Evolutionary conservation across 2,888 invertebrate genomes (phyloP).

Genomic region (Athripsodes cinereus): DNA sequence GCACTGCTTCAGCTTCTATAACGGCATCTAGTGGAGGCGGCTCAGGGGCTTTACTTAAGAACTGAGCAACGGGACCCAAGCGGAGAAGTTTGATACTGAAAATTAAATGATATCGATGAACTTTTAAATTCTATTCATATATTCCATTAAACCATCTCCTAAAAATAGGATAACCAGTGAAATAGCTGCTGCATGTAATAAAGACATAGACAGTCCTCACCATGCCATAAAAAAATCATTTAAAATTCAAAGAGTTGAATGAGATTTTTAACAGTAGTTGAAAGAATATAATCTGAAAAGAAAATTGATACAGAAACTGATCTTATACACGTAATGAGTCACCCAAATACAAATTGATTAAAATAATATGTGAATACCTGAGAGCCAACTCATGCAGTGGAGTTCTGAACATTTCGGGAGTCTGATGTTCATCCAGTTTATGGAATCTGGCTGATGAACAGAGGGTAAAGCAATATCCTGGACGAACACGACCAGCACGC

Average conservation of each 20-base stretch:
- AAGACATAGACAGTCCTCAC: too few relatives aligned
- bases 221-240: too few relatives aligned
- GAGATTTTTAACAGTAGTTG: too few relatives aligned
- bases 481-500: slow-evolving; percentile 90
- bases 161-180: too few relatives aligned
- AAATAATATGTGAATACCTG: slow-evolving; percentile 44
- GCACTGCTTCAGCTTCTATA: slow-evolving; percentile 88
- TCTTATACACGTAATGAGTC: too few relatives aligned
- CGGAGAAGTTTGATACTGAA: slow-evolving; percentile 63
- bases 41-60: slow-evolving; percentile 91
- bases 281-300: too few relatives aligned
- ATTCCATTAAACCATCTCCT: too few relatives aligned
- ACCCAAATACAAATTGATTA: too few relatives aligned
- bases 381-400: slow-evolving; percentile 93
- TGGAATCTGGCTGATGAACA: slow-evolving; percentile 72
- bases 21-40: slow-evolving; percentile 97
- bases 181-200: too few relatives aligned
- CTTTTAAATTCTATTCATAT: too few relatives aligned
- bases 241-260: too few relatives aligned
- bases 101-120: background rate
- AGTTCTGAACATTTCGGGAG: slow-evolving; percentile 97
- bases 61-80: slow-evolving; percentile 88
- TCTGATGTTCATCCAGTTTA: slow-evolving; percentile 79
- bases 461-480: slow-evolving; percentile 91
- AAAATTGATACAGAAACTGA: too few relatives aligned